A percentile compares a stretch with the other conserved stretches of the same genome.
Conservation (phyloP, 1,140 invertebrate genomes). For the Drosophila bipectinata region DNA sequence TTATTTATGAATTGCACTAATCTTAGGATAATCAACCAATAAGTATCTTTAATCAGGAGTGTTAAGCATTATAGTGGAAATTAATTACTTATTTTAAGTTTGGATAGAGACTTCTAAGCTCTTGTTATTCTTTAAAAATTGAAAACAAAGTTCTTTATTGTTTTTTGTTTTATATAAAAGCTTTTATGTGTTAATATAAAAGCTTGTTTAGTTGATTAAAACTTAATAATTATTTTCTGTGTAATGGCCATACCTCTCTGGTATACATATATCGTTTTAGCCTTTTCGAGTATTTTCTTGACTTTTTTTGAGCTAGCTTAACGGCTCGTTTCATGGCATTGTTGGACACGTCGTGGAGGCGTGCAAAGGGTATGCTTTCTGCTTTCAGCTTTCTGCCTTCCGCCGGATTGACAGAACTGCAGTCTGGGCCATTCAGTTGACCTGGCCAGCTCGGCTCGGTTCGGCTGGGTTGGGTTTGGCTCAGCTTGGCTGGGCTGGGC, state of each 20-base stretch:
- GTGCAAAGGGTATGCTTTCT: conserved; percentile 38
- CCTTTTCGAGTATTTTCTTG: conserved; percentile 12
- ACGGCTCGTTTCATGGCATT: conserved; percentile 63
- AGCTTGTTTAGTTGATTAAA: background rate
- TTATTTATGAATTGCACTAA: too few relatives aligned
- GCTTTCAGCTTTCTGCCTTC: background rate
- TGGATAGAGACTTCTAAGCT: too few relatives aligned
- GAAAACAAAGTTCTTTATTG: too few relatives aligned
- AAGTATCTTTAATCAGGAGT: too few relatives aligned
- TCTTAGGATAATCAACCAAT: too few relatives aligned
- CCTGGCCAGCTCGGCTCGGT: conserved; percentile 18
- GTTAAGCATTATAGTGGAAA: too few relatives aligned
- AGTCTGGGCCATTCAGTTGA: conserved; percentile 16
- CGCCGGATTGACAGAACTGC: conserved; percentile 39
- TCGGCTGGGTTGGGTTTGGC: conserved; percentile 5
- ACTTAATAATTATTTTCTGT: background rate
- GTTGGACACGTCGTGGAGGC: conserved; percentile 50
- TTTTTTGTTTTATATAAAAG: too few relatives aligned
- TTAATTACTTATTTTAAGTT: too few relatives aligned
- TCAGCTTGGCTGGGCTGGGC: background rate
- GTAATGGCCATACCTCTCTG: background rate
- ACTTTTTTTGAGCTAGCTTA: conserved; percentile 46
- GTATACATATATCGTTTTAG: conserved; percentile 33
- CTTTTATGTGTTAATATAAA: too few relatives aligned
- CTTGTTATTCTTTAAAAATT: too few relatives aligned